These are phyloP conservation scores for Sinocyclocheilus maitianheensis DNA, from an alignment of 2,113 vertebrate species.

Conservation along the genomic window DNA sequence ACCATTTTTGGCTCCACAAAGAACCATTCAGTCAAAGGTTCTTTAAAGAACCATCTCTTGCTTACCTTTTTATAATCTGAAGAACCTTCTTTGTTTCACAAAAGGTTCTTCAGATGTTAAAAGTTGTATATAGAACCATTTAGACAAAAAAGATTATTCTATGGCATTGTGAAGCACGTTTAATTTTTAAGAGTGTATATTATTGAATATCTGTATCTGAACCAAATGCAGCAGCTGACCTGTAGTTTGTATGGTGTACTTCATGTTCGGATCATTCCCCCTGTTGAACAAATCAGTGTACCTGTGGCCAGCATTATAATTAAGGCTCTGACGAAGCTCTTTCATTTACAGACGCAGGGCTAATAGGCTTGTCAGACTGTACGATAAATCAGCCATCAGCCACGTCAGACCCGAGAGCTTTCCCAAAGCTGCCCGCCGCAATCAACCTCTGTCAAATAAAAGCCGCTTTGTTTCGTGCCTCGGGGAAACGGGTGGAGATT, in stretches of 20 bases:
- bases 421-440: conserved; percentile 64
- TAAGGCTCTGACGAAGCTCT: conserved; percentile 56
- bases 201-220: background rate
- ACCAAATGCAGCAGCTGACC: background rate
- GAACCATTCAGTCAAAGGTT: too few species aligned
- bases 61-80: too few species aligned
- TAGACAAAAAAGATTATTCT: too few species aligned
- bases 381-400: conserved; percentile 69
- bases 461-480: conserved; percentile 39
- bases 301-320: conserved; percentile 64
- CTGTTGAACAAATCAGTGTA: conserved; percentile 56
- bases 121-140: too few species aligned
- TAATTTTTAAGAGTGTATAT: too few species aligned
- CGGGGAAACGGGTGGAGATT: conserved; percentile 40
- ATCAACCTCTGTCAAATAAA: conserved; percentile 63
- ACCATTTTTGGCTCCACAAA: too few species aligned
- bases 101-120: too few species aligned
- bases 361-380: conserved; percentile 69
- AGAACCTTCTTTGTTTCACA: too few species aligned
- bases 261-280: background rate
- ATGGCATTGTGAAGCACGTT: too few species aligned
- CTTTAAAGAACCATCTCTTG: too few species aligned
- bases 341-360: conserved; percentile 68
- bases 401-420: conserved; percentile 65
- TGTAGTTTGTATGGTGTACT: background rate